phyloP scores from a whole-genome alignment of 2,113 vertebrate genomes.

The Myotis brandtii region DNA sequence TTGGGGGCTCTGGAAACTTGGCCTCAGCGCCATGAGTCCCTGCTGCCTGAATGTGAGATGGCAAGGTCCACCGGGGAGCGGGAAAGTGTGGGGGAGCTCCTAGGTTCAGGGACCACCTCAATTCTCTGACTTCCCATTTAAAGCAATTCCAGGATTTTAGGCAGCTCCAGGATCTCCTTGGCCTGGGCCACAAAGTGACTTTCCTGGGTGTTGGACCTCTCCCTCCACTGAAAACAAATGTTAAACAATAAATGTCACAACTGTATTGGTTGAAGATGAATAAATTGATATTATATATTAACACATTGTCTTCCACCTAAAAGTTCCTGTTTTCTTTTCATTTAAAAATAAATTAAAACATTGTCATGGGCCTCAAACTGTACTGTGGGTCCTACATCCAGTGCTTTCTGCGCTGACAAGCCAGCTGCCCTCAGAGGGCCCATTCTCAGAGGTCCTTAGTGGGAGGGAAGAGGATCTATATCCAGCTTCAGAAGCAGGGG shows the following conservation, averaged over 20 bases:
- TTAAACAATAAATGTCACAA: rapidly evolving
- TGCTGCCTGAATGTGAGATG: rapidly evolving
- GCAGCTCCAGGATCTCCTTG: no score
- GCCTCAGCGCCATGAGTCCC: rapidly evolving
- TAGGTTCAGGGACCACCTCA: rapidly evolving
- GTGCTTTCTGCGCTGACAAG: rapidly evolving
- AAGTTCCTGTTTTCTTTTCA: neutral
- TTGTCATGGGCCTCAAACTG: rapidly evolving
- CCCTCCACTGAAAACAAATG: neutral
- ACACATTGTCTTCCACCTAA: neutral
- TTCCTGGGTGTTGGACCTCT: rapidly evolving
- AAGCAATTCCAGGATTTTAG: neutral
- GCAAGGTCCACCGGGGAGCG: no score
- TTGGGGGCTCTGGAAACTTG: neutral
- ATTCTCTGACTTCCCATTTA: neutral
- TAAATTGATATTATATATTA: rapidly evolving
- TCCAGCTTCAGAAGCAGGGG: neutral
- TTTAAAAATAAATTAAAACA: neutral
- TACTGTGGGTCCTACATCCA: rapidly evolving
- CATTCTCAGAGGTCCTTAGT: rapidly evolving
- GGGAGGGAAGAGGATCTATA: rapidly evolving
- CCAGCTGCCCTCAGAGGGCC: rapidly evolving
- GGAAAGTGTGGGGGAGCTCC: neutral
- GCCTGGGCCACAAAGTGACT: no score
- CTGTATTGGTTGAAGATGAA: neutral